These are phyloP conservation scores for Leptopilina myrica DNA, from an alignment of 2,888 invertebrate genomes.

Conservation along the genomic window DNA sequence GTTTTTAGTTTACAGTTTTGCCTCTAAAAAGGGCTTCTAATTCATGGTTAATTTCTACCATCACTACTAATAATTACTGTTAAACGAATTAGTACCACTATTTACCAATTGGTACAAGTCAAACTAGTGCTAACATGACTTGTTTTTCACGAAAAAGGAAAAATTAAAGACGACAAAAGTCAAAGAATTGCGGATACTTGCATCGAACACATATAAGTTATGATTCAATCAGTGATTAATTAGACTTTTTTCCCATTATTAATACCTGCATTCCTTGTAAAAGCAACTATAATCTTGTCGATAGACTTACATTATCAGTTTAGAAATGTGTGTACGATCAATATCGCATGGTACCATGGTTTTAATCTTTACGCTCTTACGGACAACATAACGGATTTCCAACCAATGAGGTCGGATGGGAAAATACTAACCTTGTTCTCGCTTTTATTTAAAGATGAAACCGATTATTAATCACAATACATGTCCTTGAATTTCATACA, in stretches of 20 bases:
- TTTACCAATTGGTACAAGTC: too few species aligned
- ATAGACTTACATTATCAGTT: background rate
- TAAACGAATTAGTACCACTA: too few species aligned
- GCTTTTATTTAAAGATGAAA: constrained; percentile 24
- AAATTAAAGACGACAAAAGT: too few species aligned
- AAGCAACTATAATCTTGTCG: background rate
- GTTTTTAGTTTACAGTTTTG: background rate
- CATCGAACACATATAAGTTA: background rate
- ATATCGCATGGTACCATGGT: constrained; percentile 26
- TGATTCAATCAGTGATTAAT: background rate
- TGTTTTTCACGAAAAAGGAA: too few species aligned
- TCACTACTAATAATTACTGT: too few species aligned
- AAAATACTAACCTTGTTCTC: constrained; percentile 17
- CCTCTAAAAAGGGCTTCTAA: background rate
- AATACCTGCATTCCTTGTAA: background rate
- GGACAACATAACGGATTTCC: constrained; percentile 28
- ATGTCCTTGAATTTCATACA: background rate
- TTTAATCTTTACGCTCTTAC: constrained; percentile 27
- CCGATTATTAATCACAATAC: constrained; percentile 16
- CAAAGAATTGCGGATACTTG: background rate
- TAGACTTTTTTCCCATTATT: background rate
- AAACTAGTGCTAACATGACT: too few species aligned
- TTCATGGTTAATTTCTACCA: too few species aligned
- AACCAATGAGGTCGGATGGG: constrained; percentile 24
- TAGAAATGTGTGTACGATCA: constrained; percentile 22